A percentile compares a stretch with the other conserved stretches of the same genome.
Conservation (phyloP, 2,888 invertebrate genomes). For the Agrochola litura region DNA sequence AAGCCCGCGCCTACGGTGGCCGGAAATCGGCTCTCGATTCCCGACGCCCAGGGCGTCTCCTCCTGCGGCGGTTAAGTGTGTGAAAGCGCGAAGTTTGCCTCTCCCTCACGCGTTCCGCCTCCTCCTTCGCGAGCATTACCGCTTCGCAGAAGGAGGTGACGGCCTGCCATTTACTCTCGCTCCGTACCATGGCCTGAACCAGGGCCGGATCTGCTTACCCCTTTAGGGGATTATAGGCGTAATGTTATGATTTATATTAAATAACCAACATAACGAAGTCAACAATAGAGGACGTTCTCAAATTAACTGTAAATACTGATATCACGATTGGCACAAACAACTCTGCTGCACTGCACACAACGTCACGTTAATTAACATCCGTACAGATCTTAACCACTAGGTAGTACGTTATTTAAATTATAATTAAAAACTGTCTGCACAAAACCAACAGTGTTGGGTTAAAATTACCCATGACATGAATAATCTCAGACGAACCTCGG, state of each 20-base stretch:
- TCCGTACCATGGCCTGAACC: too few relatives aligned
- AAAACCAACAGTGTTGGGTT: conserved; percentile 25
- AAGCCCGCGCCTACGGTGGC: too few relatives aligned
- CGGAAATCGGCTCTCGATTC: too few relatives aligned
- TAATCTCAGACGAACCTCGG: conserved; percentile 10
- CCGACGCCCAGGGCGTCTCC: too few relatives aligned
- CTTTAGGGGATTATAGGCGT: not conserved
- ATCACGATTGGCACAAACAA: not conserved
- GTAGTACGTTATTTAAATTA: conserved; percentile 35
- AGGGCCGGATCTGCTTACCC: not conserved
- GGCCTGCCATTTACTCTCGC: too few relatives aligned
- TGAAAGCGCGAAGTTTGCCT: too few relatives aligned
- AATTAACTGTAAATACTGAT: not conserved
- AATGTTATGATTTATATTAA: too few relatives aligned
- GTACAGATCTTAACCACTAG: conserved; percentile 9
- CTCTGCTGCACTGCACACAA: conserved; percentile 1
- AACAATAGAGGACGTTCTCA: not conserved
- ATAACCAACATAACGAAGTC: not conserved
- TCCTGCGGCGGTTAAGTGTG: too few relatives aligned
- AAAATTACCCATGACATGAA: conserved; percentile 21
- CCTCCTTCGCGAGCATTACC: too few relatives aligned
- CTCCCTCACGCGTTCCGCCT: too few relatives aligned
- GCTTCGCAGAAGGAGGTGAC: too few relatives aligned
- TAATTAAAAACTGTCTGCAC: conserved; percentile 39
- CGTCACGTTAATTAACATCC: conserved; percentile 26